Evolutionary conservation across 2,797 vertebrate genomes (phyloP).

Genomic region (Poecilia picta): DNA sequence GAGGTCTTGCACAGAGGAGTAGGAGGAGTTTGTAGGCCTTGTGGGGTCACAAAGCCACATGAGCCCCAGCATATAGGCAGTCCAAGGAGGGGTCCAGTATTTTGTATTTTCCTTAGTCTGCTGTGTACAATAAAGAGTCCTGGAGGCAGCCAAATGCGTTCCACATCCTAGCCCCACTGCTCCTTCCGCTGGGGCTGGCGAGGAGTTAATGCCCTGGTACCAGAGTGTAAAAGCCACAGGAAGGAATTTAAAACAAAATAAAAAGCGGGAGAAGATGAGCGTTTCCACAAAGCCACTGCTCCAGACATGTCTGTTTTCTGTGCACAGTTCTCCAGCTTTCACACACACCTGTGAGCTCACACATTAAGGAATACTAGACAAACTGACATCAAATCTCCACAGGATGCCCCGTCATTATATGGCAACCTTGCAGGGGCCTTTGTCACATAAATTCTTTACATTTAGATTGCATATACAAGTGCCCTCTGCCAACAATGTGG

Average conservation of each 20-base stretch:
- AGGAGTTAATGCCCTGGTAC: slow-evolving; percentile 70
- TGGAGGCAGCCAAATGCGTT: slow-evolving; percentile 16
- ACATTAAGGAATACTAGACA: slow-evolving; percentile 69
- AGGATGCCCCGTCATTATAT: slow-evolving; percentile 56
- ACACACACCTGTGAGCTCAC: slow-evolving; percentile 73
- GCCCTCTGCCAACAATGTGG: slow-evolving; percentile 55
- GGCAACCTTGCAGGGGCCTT: slow-evolving; percentile 66
- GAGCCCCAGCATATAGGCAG: slow-evolving; percentile 53
- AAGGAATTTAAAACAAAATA: neutral
- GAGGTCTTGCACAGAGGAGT: slow-evolving; percentile 30
- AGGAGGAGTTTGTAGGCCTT: slow-evolving; percentile 36
- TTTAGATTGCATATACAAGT: slow-evolving; percentile 81
- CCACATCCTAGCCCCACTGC: slow-evolving; percentile 24
- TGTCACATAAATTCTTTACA: slow-evolving; percentile 67
- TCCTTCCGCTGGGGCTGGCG: slow-evolving; percentile 35
- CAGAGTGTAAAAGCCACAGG: slow-evolving; percentile 22
- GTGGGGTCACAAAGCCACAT: slow-evolving; percentile 57
- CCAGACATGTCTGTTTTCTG: slow-evolving; percentile 36
- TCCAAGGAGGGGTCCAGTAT: slow-evolving; percentile 41
- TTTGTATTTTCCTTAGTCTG: slow-evolving; percentile 32
- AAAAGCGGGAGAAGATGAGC: neutral
- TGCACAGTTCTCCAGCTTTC: slow-evolving; percentile 37
- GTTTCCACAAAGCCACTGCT: slow-evolving; percentile 30
- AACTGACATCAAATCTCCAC: slow-evolving; percentile 67
- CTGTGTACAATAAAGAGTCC: slow-evolving; percentile 33